Conservation (phyloP, 2,113 vertebrate genomes). For the Mirza zaza region DNA sequence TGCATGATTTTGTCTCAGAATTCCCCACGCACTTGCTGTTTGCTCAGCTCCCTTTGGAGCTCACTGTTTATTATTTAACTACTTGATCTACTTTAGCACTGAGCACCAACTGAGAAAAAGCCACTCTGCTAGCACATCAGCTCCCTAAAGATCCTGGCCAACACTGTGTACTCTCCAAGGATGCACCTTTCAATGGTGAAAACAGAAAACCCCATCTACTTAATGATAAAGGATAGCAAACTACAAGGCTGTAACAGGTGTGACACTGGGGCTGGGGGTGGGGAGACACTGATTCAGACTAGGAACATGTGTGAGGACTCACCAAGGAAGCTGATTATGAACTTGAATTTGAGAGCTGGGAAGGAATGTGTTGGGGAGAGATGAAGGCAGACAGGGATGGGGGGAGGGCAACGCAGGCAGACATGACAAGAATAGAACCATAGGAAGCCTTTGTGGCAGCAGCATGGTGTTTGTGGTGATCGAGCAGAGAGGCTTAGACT, state of each 20-base stretch:
- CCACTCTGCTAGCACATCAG: not conserved
- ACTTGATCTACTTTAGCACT: not conserved
- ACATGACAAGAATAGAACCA: not conserved
- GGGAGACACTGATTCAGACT: not conserved
- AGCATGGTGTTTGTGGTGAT: accelerated
- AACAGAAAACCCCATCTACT: not conserved
- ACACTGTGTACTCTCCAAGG: not conserved
- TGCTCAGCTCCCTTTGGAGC: not conserved
- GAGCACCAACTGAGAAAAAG: not conserved
- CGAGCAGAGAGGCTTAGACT: not conserved
- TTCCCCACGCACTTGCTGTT: not conserved
- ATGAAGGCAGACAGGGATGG: not conserved
- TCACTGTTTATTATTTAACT: not conserved
- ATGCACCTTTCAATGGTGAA: not conserved
- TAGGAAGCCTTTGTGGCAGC: not conserved
- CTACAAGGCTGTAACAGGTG: not conserved
- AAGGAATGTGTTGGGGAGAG: not conserved
- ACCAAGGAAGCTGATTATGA: not conserved
- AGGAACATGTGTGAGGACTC: not conserved
- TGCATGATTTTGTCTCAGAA: not conserved
- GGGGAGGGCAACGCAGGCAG: not conserved
- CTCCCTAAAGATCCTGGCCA: not conserved
- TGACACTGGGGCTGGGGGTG: not conserved
- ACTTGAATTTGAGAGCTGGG: not conserved
- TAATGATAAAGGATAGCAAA: not conserved